Evolutionary conservation across 1,140 invertebrate species (phyloP).

Genomic region (Drosophila virilis): DNA sequence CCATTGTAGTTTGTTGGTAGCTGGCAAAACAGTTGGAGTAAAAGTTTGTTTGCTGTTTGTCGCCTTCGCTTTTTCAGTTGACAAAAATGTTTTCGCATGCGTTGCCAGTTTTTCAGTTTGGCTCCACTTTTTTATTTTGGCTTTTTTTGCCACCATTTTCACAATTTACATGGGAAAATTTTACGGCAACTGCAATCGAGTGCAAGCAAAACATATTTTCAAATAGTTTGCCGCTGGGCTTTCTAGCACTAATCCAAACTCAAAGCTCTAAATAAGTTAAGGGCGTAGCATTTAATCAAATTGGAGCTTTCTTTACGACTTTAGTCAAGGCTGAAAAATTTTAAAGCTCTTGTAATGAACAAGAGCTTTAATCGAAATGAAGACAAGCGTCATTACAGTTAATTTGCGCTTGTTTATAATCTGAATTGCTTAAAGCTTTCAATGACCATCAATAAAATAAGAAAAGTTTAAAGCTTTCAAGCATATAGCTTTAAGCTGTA

Average conservation of each 20-base stretch:
- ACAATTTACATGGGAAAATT: slow-evolving; percentile 34
- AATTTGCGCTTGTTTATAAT: no score
- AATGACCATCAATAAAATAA: no score
- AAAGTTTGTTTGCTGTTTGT: slow-evolving; percentile 47
- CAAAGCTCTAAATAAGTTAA: not conserved
- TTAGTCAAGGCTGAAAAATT: not conserved
- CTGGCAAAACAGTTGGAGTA: slow-evolving; percentile 35
- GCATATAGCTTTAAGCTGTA: not conserved
- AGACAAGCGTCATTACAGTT: no score
- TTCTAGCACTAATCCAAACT: not conserved
- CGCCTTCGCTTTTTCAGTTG: slow-evolving; percentile 31
- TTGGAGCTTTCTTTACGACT: not conserved
- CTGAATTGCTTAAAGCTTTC: no score
- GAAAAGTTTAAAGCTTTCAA: not conserved
- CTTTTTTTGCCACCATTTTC: slow-evolving; percentile 12
- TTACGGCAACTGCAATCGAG: slow-evolving; percentile 33
- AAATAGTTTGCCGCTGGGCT: slow-evolving; percentile 14
- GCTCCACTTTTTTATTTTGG: slow-evolving; percentile 8
- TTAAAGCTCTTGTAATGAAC: not conserved
- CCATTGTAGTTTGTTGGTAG: slow-evolving; percentile 15
- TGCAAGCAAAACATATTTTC: slow-evolving; percentile 35
- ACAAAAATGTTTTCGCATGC: slow-evolving; percentile 69
- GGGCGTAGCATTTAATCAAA: not conserved
- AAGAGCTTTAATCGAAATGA: no score
- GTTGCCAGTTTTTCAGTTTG: slow-evolving; percentile 61